Evolutionary conservation across 2,113 vertebrate genomes (phyloP).

Genomic region (Potamarius usumacintae): DNA sequence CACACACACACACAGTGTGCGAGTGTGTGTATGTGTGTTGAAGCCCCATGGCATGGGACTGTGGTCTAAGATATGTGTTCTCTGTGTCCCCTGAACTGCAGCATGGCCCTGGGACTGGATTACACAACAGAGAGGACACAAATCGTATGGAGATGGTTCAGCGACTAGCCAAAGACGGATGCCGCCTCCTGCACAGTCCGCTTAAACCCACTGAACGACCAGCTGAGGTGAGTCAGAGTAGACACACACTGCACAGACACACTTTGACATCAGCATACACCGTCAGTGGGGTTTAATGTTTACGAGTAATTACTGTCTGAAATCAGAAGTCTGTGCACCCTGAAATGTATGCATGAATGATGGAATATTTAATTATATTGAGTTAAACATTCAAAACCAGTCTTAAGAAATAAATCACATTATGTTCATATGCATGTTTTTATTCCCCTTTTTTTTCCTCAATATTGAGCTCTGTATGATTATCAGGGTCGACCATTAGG

Average conservation of each 20-base stretch:
- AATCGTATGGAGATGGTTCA: conserved; percentile 89
- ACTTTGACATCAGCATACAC: not conserved
- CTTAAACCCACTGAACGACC: conserved; percentile 73
- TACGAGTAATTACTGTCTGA: not conserved
- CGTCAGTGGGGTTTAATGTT: not conserved
- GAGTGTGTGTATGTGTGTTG: not conserved
- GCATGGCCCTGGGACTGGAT: conserved; percentile 76
- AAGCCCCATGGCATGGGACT: conserved; percentile 87
- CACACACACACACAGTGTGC: too few relatives aligned
- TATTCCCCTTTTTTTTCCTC: not conserved
- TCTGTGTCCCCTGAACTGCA: conserved; percentile 86
- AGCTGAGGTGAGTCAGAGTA: conserved; percentile 77
- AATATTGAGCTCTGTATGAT: not conserved
- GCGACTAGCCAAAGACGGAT: conserved; percentile 87
- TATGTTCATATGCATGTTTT: not conserved
- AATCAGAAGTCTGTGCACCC: not conserved
- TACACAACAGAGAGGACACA: conserved; percentile 85
- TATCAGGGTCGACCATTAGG: not conserved
- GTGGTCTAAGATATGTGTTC: conserved; percentile 92
- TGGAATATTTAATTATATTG: not conserved
- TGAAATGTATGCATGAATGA: not conserved
- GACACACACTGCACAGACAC: not conserved
- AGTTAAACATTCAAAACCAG: not conserved
- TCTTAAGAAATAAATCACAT: not conserved
- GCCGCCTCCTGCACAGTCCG: conserved; percentile 81